Percentiles rank a stretch among this genome's conserved stretches.
phyloP scores from a whole-genome alignment of 2,888 invertebrate species.

The Sphaerophoria taeniata region DNA sequence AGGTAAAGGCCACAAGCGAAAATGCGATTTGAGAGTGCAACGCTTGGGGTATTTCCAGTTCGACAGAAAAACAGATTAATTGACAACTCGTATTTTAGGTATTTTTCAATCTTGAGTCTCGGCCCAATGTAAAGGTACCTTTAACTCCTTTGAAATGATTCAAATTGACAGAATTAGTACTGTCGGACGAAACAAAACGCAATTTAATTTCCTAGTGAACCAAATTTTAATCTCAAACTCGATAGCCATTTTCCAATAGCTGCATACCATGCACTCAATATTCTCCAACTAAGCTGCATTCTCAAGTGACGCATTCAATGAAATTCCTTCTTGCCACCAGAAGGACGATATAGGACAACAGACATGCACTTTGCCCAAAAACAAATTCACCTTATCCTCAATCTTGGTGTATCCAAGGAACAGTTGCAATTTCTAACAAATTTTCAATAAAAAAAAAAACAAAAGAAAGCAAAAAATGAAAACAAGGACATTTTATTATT shows the following conservation, averaged over 20 bases:
- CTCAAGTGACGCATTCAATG: slow-evolving; percentile 47
- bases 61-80: too few species aligned
- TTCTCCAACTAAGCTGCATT: slow-evolving; percentile 23
- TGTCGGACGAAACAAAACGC: too few species aligned
- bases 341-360: not conserved
- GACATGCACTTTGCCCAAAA: slow-evolving; percentile 2
- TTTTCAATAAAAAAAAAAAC: slow-evolving; percentile 48
- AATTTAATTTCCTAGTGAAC: too few species aligned
- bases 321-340: slow-evolving; percentile 46
- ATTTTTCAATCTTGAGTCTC: too few species aligned
- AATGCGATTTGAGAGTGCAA: too few species aligned
- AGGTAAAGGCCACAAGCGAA: too few species aligned
- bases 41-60: too few species aligned
- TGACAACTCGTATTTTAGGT: too few species aligned
- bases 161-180: too few species aligned
- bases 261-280: slow-evolving; percentile 5
- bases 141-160: too few species aligned
- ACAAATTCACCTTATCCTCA: not conserved
- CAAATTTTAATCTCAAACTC: too few species aligned
- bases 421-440: slow-evolving; percentile 12
- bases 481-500: slow-evolving; percentile 61
- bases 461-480: not conserved
- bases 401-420: not conserved
- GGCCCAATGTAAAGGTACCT: too few species aligned
- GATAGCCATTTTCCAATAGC: not conserved